Evolutionary conservation across 92 coral and sea anemone species (phyloP).

Genomic region (Muricea muricata): DNA sequence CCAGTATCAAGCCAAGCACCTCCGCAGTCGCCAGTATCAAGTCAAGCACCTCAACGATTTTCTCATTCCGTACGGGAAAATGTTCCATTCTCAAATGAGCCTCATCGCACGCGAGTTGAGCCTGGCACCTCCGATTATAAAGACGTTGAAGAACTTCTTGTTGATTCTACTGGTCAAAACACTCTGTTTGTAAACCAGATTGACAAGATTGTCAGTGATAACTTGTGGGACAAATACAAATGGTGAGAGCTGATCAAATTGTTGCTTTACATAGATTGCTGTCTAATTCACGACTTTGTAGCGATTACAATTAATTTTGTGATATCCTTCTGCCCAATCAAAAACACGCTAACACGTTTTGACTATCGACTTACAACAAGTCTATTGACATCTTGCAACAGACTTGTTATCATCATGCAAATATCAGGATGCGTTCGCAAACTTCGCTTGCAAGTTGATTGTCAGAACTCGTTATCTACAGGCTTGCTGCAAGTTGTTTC

Average conservation of each 20-base stretch:
- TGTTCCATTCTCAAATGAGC: not conserved
- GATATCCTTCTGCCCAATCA: no score
- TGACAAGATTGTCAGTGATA: slow-evolving; percentile 4
- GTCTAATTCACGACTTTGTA: no score
- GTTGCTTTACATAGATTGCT: not conserved
- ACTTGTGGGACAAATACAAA: slow-evolving; percentile 7
- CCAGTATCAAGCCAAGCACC: not conserved
- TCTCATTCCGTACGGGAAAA: not conserved
- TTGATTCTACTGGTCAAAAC: not conserved
- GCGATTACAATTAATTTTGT: no score
- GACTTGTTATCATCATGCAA: no score
- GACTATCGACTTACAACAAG: no score
- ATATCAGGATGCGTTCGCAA: no score
- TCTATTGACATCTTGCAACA: no score
- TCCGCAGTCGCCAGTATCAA: not conserved
- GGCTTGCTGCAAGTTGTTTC: no score
- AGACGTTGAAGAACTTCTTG: not conserved
- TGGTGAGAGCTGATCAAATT: not conserved
- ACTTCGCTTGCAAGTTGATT: no score
- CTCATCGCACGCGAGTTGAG: slow-evolving; percentile 17
- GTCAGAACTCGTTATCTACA: no score
- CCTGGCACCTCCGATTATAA: slow-evolving; percentile 10
- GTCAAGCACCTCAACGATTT: not conserved
- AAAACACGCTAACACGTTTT: no score
- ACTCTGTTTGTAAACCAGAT: not conserved